phyloP scores from a whole-genome alignment of 2,797 vertebrate species.

The Centroberyx gerrardi region DNA sequence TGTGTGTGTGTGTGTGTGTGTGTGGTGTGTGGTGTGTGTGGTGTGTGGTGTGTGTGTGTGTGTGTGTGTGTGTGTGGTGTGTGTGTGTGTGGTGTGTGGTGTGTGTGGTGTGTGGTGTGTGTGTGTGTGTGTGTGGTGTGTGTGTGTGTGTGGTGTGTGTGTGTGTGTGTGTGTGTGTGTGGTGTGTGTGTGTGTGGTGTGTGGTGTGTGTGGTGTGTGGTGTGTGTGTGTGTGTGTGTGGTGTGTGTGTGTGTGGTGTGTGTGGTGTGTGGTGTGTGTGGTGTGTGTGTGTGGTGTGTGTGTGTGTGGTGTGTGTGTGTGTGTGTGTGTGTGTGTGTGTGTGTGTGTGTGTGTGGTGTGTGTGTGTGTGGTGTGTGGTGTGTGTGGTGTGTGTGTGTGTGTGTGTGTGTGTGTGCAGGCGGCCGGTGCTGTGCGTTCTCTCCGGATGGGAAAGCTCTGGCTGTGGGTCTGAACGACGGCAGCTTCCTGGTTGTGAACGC shows the following conservation, averaged over 20 bases:
- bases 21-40: too few relatives aligned
- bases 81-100: background rate
- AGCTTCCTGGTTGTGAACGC: constrained; percentile 98
- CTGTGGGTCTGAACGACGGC: constrained; percentile 95
- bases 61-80: constrained; percentile 5
- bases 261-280: background rate
- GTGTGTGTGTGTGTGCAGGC: constrained; percentile 76
- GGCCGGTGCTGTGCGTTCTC: constrained; percentile 97
- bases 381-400: constrained; percentile 21
- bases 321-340: background rate
- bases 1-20: background rate
- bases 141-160: background rate
- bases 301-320: background rate
- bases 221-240: constrained; percentile 13
- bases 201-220: background rate
- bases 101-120: constrained; percentile 16
- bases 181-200: constrained; percentile 1
- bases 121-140: background rate
- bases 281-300: too few relatives aligned
- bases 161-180: too few relatives aligned
- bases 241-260: background rate
- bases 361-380: background rate
- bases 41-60: background rate
- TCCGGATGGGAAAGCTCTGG: constrained; percentile 96
- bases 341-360: background rate